Evolutionary conservation across 2,113 vertebrate genomes (phyloP).

Genomic region (Xenotilapia flavipinnis): DNA sequence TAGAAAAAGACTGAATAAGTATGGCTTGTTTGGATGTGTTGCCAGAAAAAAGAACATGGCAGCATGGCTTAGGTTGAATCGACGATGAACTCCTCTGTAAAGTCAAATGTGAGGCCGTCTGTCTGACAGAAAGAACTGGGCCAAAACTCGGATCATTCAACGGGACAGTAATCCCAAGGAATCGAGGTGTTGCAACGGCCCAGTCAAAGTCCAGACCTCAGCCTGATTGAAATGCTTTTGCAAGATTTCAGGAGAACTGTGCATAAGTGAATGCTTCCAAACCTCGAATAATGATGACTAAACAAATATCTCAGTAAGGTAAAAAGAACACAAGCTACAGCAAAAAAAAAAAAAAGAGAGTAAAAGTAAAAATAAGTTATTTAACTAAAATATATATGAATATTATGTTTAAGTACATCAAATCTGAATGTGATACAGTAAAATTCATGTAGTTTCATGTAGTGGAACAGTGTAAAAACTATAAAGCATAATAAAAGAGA

Average conservation of each 20-base stretch:
- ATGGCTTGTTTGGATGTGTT: neutral
- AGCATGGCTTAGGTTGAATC: neutral
- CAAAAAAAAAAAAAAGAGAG: fast-evolving
- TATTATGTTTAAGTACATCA: neutral
- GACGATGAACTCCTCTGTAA: neutral
- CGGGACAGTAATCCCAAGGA: fast-evolving
- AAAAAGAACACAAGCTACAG: neutral
- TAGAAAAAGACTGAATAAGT: neutral
- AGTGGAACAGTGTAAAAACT: neutral
- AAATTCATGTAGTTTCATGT: neutral
- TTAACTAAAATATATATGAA: neutral
- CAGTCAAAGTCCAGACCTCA: neutral
- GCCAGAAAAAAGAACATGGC: neutral
- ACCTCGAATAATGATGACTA: neutral
- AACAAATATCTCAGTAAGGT: neutral
- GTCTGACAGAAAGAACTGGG: neutral
- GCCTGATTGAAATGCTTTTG: neutral
- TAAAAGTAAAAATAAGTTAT: neutral
- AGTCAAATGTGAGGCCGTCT: neutral
- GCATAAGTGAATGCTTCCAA: neutral
- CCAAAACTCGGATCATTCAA: neutral
- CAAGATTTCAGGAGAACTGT: neutral
- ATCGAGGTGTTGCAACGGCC: fast-evolving
- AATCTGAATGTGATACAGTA: neutral
- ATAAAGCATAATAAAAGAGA: neutral